Evolutionary conservation across 2,797 vertebrate genomes (phyloP), one percentile per base, ranked within the genome.

Genomic region (Macrochelys suwanniensis): DNA sequence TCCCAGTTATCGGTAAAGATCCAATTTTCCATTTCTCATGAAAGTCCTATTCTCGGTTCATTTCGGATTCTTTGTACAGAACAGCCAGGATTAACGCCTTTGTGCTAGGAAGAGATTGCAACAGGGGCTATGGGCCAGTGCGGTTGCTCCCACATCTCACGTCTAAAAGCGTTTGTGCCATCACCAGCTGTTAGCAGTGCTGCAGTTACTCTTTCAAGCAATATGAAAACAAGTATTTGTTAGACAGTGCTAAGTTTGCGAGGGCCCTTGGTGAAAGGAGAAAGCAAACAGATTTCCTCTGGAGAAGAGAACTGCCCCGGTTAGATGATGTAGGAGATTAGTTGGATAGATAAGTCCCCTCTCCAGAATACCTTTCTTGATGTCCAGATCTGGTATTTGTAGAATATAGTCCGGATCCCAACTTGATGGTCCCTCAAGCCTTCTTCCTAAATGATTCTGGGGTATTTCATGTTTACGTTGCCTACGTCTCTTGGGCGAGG

Each of bases 351-450:
- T 19, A 17, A 80, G 23, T 17, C 87, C 50, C 85, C 76, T 87
- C 50, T 93, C 95, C 94, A 42, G 90, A 98, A 98, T 99, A 99
- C 99, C 99, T 99, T 99, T 98, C 90, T 98, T 93, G 98, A 99
- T 95, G 98, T 99, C 98, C 97, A 98, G 97, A 97, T 99, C 96
- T 88, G 98, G 98, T 96, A 99, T 98, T 98, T 98, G 97, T 78
- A 98, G 98, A 91, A 90, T 93, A 87, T 28, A 84, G 95, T 86
- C 96, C 37, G 90, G 88, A 96, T 97, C 91, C 91, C 91, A 94
- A 74, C 90, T 97, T 95, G 96, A 51, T 0, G 74, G 84, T 87
- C 80, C 95, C 85, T 89, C 65, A 96, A 95, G 90, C 96, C 94
- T 97, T 87, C 94, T 89, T 91, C 95, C 97, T 95, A 96, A 77